phyloP scores from a whole-genome alignment of 2,888 invertebrate species.

The Agrotis segetum region DNA sequence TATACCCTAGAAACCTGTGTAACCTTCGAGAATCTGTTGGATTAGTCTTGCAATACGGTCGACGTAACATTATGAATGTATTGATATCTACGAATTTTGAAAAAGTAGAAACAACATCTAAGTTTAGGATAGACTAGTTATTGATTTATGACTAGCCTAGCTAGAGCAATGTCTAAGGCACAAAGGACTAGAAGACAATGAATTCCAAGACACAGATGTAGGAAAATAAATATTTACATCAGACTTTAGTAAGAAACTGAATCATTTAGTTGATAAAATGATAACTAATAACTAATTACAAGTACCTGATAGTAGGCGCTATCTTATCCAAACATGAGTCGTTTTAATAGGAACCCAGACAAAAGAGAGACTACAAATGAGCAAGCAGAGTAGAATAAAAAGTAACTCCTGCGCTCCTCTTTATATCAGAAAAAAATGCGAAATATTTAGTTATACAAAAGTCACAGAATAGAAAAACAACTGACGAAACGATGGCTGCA shows the following conservation, averaged over 20 bases:
- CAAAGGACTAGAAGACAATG: conserved; percentile 13
- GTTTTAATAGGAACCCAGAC: conserved; percentile 43
- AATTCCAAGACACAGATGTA: not conserved
- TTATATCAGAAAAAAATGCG: not conserved
- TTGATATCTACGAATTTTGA: not conserved
- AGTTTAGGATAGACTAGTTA: not conserved
- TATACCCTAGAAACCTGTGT: too few species aligned
- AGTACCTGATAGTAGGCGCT: not conserved
- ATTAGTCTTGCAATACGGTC: too few species aligned
- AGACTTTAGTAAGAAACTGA: not conserved
- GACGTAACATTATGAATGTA: not conserved
- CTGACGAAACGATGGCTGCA: not conserved
- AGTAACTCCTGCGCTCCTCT: not conserved
- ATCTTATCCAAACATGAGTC: conserved; percentile 47
- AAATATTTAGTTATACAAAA: not conserved
- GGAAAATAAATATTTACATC: not conserved
- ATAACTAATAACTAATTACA: conserved; percentile 7
- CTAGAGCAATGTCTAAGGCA: conserved; percentile 7
- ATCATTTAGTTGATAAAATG: not conserved
- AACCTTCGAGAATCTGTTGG: too few species aligned
- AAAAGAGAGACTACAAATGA: conserved; percentile 38
- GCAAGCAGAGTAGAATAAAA: not conserved
- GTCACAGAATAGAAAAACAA: too few species aligned
- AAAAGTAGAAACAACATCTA: not conserved
- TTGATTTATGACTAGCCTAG: conserved; percentile 16